A percentile compares a stretch with the other conserved stretches of the same genome.
Evolutionary conservation across 1,140 invertebrate species (phyloP).

Genomic region (Prorops nasuta): DNA sequence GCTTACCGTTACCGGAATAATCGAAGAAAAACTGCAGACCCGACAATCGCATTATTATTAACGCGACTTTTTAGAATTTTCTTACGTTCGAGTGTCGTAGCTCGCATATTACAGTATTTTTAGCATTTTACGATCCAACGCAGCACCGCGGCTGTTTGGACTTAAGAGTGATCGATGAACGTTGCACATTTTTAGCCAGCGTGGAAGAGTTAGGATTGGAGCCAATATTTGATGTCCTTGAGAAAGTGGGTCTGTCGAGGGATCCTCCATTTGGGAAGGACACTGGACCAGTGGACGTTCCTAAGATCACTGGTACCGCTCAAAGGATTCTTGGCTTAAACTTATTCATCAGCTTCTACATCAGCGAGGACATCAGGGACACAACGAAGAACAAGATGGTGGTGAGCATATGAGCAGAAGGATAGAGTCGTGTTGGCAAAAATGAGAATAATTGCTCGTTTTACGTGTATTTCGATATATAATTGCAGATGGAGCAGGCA

Average conservation of each 20-base stretch:
- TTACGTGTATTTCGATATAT: too few species aligned
- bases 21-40: too few species aligned
- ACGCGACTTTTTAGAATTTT: neutral
- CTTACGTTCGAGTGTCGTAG: too few species aligned
- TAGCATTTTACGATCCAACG: neutral
- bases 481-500: conserved; percentile 67
- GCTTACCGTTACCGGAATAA: too few species aligned
- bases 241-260: conserved; percentile 53
- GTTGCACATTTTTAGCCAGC: conserved; percentile 51
- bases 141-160: neutral
- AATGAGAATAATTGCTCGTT: too few species aligned
- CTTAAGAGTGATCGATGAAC: too few species aligned
- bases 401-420: too few species aligned
- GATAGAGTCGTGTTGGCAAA: too few species aligned
- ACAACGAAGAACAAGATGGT: conserved; percentile 65
- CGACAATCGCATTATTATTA: neutral
- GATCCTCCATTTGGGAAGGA: conserved; percentile 48
- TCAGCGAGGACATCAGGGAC: conserved; percentile 65
- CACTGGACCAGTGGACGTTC: conserved; percentile 51
- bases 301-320: conserved; percentile 53
- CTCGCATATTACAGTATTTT: neutral
- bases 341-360: conserved; percentile 64
- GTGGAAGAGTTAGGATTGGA: conserved; percentile 60
- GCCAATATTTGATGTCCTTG: conserved; percentile 58
- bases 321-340: conserved; percentile 61